Base-by-base conservation (phyloP, 2,113 vertebrate species). In the Toxostoma redivivum region DNA sequence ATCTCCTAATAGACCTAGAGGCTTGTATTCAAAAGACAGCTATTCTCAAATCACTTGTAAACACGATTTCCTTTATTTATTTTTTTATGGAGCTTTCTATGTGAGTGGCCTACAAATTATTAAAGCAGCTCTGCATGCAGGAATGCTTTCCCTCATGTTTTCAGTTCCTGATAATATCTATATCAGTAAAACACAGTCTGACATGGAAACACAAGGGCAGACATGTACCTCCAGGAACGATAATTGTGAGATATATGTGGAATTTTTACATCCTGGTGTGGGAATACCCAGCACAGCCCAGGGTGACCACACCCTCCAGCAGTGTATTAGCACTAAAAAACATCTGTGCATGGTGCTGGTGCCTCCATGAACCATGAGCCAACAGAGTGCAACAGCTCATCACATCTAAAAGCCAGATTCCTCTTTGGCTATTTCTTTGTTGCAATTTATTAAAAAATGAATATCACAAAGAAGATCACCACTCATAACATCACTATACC, bases 1-100 rank as follows among this genome's bases (percentile, higher is more conserved):
- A 93, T 86, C 80, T 92, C 91, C 86, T 94, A 78, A 74, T 17
- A 87, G 73, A 95, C 74, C 81, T 58, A 38, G 67, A 87, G 84
- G 78, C 90, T 91, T 76, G 66, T 57, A 92, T 91, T 92, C 89
- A 87, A 90, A 95, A 90, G 93, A 87, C 31, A 91, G 66, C 53
- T 95, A 91, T 82, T 95, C 87, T 94, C 95, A 87, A 90, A 90
- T 90, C 71, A 80, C 66, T 96, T 94, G 87, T 92, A 95, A 94
- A 95, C 86, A 90, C 1, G 11, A 80, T 71, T 96, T 77, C 25
- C 19, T 87, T 91, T 71, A 86, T 78, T 78, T 47, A 18, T 42
- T 53, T 71, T 76, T 51, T 72, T 81, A 58, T 54, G 40, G 5
- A 21, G 57, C 48, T 78, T 88, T 81, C 81, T 87, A 7, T 58